Base-by-base conservation (phyloP, 2,888 invertebrate genomes). In the Priocnemis perturbator region DNA sequence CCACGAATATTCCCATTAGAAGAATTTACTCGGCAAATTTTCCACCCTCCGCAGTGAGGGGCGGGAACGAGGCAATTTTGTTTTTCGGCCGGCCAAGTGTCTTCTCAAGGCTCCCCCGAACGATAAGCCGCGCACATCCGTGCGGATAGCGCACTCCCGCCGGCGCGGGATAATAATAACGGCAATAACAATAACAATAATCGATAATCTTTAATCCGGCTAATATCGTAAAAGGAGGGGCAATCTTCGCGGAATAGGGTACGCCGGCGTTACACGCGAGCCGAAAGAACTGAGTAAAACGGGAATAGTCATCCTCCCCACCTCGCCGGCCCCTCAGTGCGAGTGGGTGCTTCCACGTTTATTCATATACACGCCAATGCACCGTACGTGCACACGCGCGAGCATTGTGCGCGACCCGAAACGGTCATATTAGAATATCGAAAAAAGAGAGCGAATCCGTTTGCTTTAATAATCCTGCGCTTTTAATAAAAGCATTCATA, bases 101-200 rank as follows among this genome's bases (percentile, higher is more conserved):
- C 37, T 37, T 37, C 37, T 37, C 7, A 37, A 11, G 11, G 37
- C 37, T 37, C 7, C 37, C 26, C 37, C 37, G 37, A 37, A 37
- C 37, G 37, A 3, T 37, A 37, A 37, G 37, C 37, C 37, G 37
- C 4, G 37, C 37, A 37, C 37, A 37, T 37, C 37, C 37, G 14
- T 26, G 26, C 26, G 26, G 26, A 26, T 26, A 26, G 26, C 26
- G 5, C 26, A 3, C 26, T 26, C 26, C n/a, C n/a, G 26, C 26
- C 37, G 37, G 37, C 37, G 19, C 14, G 9, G 61, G 50, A 60
- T 70, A 67, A 71, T 67, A 68, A 56, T 50, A 30, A 37, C 44
- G 20, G 26, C 66, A 62, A 69, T 73, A 78, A 75, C 73, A 62
- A 56, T 79, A 79, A 79, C 65, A 61, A 68, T 74, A 77, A 79